Evolutionary conservation across 2,113 vertebrate genomes (phyloP).

Genomic region (Tetraodon nigroviridis): DNA sequence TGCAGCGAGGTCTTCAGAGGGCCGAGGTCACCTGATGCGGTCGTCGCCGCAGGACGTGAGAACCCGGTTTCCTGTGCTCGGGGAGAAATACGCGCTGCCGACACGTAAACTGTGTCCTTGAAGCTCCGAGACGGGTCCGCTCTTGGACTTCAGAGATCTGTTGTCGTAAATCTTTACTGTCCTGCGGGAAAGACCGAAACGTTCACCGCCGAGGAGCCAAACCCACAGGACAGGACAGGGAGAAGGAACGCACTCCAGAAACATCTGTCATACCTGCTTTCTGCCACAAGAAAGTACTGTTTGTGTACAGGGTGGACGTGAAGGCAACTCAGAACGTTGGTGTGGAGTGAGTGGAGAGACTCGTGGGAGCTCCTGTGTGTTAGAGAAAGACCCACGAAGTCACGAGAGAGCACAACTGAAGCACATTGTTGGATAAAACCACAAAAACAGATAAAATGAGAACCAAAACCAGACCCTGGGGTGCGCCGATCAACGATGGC

Average conservation of each 20-base stretch:
- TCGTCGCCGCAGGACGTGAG: conserved; percentile 81
- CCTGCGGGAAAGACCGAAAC: conserved; percentile 61
- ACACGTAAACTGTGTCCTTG: conserved; percentile 73
- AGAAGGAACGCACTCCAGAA: neutral
- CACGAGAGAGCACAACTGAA: neutral
- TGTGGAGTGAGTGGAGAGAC: conserved; percentile 64
- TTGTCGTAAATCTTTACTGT: conserved; percentile 78
- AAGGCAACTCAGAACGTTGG: conserved; percentile 71
- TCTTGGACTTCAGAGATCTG: conserved; percentile 69
- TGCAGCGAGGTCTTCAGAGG: neutral
- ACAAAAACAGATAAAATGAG: no score
- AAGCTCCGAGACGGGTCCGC: conserved; percentile 69
- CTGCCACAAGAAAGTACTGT: conserved; percentile 82
- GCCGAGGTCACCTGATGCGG: conserved; percentile 75
- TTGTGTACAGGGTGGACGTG: conserved; percentile 80
- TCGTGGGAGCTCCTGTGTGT: conserved; percentile 62
- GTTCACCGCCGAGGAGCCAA: neutral
- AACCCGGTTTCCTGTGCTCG: conserved; percentile 78
- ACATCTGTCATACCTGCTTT: conserved; percentile 64
- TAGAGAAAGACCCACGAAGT: neutral
- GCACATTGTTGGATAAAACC: neutral
- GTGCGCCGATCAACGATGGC: conserved; percentile 82
- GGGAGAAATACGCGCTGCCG: conserved; percentile 85
- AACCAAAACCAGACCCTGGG: conserved; percentile 46
- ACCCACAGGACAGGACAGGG: no score